These are phyloP conservation scores for Porites australiensis DNA, from an alignment of 64 coral and sea anemone species.

Conservation along the genomic window DNA sequence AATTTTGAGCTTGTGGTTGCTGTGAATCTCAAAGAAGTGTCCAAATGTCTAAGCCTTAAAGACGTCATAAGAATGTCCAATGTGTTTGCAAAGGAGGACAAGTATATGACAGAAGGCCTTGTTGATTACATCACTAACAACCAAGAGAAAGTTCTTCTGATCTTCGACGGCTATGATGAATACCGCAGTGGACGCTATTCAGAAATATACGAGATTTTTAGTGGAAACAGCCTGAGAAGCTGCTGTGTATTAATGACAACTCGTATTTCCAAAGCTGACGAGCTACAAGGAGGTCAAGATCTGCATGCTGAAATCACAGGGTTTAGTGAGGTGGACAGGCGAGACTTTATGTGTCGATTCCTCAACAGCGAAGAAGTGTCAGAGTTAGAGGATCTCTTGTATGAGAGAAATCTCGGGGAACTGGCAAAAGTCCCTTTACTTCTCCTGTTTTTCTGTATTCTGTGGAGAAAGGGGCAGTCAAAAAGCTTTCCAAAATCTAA, in stretches of 20 bases:
- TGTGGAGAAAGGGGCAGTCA: conserved; percentile 5
- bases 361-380: not conserved
- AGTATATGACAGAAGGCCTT: not conserved
- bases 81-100: not conserved
- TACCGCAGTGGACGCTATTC: conserved; percentile 2
- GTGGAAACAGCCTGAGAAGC: not conserved
- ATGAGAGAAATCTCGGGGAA: not conserved
- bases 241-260: conserved; percentile 9
- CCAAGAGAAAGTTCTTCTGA: not conserved
- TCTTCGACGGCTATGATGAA: not conserved
- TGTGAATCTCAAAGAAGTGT: not conserved
- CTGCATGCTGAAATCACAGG: not conserved
- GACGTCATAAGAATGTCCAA: not conserved
- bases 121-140: conserved; percentile 6
- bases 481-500: not conserved
- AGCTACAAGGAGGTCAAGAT: not conserved
- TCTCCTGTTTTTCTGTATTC: not conserved
- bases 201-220: not conserved
- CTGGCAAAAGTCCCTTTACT: not conserved
- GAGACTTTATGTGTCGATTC: not conserved
- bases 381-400: not conserved
- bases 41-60: not conserved
- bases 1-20: conserved; percentile 6
- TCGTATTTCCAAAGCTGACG: conserved; percentile 12
- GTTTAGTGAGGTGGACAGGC: not conserved